A percentile compares a stretch with the other conserved stretches of the same genome.
These are phyloP conservation scores for Danionella dracula DNA, from an alignment of 2,797 vertebrate genomes.

Conservation along the genomic window DNA sequence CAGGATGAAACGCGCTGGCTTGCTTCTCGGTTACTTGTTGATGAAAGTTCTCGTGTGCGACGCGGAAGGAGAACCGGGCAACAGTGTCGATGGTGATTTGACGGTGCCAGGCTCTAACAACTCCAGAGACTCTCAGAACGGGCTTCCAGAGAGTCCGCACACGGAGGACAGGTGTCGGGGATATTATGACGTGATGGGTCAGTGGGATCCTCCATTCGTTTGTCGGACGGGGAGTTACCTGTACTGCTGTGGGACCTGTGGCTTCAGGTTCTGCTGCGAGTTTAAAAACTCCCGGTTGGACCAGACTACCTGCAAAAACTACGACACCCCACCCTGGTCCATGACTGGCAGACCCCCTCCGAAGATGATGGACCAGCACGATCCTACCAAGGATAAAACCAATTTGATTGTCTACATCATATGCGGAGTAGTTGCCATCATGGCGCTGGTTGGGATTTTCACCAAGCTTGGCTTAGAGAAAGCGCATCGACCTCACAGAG, in stretches of 20 bases:
- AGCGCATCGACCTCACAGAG: slow-evolving; percentile 91
- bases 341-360: slow-evolving; percentile 86
- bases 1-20: slow-evolving; percentile 57
- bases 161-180: slow-evolving; percentile 87
- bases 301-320: slow-evolving; percentile 93
- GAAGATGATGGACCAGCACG: slow-evolving; percentile 84
- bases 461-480: slow-evolving; percentile 95
- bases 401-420: slow-evolving; percentile 98
- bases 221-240: slow-evolving; percentile 92
- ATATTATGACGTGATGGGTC: slow-evolving; percentile 98
- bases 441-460: slow-evolving; percentile 97
- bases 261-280: slow-evolving; percentile 97
- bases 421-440: slow-evolving; percentile 96
- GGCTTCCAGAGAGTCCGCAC: slow-evolving; percentile 79
- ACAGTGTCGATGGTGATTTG: slow-evolving; percentile 78
- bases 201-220: slow-evolving; percentile 94
- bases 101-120: slow-evolving; percentile 87
- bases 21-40: slow-evolving; percentile 82
- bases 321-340: slow-evolving; percentile 91
- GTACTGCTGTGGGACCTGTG: slow-evolving; percentile 98
- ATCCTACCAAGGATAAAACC: slow-evolving; percentile 94
- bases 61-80: slow-evolving; percentile 81
- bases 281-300: slow-evolving; percentile 87
- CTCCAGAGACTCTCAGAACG: slow-evolving; percentile 75
- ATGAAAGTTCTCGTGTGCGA: slow-evolving; percentile 83